Evolutionary conservation across 2,888 invertebrate species (phyloP), one percentile per base, ranked within the genome.

Genomic region (Clepsis dumicolana): DNA sequence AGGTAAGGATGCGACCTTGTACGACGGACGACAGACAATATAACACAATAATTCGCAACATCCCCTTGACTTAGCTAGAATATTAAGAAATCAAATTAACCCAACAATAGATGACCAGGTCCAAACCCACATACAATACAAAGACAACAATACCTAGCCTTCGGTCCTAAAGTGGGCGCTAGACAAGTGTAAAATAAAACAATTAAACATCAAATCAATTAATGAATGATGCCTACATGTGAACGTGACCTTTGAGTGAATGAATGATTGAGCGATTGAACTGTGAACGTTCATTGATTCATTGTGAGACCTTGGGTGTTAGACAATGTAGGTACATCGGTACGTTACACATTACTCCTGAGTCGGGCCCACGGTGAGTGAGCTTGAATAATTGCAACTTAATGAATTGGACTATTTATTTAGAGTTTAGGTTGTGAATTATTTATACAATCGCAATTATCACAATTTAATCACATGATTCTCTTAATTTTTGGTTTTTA

Each of bases 191-290:
- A 38, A 60, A 64, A 62, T 63, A 64, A 70, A 50, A 70, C 70
- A 71, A 60, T 56, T 56, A 59, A 57, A 60, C 64, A 59, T 38
- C 61, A 70, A 68, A 68, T 68, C 68, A 68, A 68, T 68, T 68
- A 68, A 68, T 68, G 63, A 68, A 63, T 24, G 38, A 53, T 59
- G 68, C 68, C 61, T 67, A 74, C 74, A 77, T 78, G 77, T 75
- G 77, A 78, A 77, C 77, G 76, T 74, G 76, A 76, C 77, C 77
- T 77, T 78, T 78, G 70, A 69, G 61, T 59, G 64, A 71, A 69
- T 71, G 67, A 67, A 62, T 67, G 67, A 65, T 64, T 59, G 60
- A 71, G 53, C 53, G 35, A 69, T 66, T 67, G 70, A 63, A 70
- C 64, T 67, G 70, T 67, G 70, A 65, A 74, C 78, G 71, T 75